These are phyloP conservation scores for Trochalopteron elliotii DNA, from an alignment of 2,113 vertebrate genomes.

Conservation along the genomic window DNA sequence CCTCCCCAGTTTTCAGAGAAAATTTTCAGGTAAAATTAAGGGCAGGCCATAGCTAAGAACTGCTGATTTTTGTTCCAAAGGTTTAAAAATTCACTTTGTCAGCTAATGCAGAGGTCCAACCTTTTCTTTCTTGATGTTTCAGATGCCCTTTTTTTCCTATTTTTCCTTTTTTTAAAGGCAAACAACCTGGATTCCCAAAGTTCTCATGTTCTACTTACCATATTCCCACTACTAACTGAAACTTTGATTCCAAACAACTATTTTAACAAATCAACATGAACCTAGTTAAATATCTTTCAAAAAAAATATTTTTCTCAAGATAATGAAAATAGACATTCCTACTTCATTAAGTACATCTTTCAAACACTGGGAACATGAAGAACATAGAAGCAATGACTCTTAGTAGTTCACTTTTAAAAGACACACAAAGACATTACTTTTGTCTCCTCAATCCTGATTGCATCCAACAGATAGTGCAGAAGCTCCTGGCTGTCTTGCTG, in stretches of 20 bases:
- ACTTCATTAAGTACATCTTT: not conserved
- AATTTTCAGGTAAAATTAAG: not conserved
- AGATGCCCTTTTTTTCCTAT: not conserved
- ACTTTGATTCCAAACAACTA: not conserved
- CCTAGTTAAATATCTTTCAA: not conserved
- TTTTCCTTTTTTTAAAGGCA: not conserved
- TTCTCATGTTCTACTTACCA: not conserved
- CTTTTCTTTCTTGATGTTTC: not conserved
- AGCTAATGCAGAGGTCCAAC: not conserved
- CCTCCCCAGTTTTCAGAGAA: not conserved
- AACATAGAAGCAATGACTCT: not conserved
- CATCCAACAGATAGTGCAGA: slow-evolving; percentile 92
- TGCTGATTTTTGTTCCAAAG: not conserved
- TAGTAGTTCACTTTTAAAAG: not conserved
- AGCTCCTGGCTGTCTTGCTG: slow-evolving; percentile 98
- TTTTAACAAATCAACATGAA: not conserved
- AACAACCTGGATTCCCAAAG: not conserved
- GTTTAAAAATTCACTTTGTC: not conserved
- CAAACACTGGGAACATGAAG: not conserved
- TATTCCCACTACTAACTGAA: not conserved
- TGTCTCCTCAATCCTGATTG: slow-evolving; percentile 94
- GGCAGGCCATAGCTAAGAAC: not conserved
- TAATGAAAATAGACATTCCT: not conserved
- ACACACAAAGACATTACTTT: slow-evolving; percentile 78
- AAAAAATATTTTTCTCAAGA: not conserved